Conservation (phyloP, 2,888 invertebrate species). For the Taenaris catops region DNA sequence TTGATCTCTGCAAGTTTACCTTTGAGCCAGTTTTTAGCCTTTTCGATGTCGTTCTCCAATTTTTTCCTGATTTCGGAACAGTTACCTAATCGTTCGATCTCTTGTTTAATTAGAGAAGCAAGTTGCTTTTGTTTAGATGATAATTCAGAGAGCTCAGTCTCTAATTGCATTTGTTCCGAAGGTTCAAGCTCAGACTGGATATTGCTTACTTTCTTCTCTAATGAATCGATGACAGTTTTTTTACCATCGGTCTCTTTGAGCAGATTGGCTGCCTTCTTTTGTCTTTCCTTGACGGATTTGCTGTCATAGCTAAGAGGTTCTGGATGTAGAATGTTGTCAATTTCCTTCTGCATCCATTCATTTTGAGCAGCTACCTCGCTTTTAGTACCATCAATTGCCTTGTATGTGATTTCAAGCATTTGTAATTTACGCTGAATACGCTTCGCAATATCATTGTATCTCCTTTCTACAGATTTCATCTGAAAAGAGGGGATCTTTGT, state of each 20-base stretch:
- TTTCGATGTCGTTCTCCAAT: slow-evolving; percentile 88
- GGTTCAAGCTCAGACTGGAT: slow-evolving; percentile 93
- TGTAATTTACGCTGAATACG: slow-evolving; percentile 91
- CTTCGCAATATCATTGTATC: slow-evolving; percentile 91
- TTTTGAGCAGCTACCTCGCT: slow-evolving; percentile 89
- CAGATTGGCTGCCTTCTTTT: slow-evolving; percentile 85
- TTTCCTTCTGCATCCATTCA: slow-evolving; percentile 89
- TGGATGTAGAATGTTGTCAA: slow-evolving; percentile 82
- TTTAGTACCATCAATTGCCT: slow-evolving; percentile 89
- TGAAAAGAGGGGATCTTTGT: slow-evolving; percentile 49
- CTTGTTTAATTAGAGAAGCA: slow-evolving; percentile 84
- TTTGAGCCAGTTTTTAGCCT: slow-evolving; percentile 90
- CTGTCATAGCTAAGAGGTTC: slow-evolving; percentile 88
- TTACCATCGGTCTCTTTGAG: slow-evolving; percentile 93
- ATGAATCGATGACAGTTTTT: slow-evolving; percentile 88
- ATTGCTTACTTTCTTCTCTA: slow-evolving; percentile 90
- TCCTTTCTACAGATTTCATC: slow-evolving; percentile 90
- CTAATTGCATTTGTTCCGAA: slow-evolving; percentile 89
- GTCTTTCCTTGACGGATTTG: slow-evolving; percentile 86
- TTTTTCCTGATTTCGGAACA: slow-evolving; percentile 87
- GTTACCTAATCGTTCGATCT: slow-evolving; percentile 85
- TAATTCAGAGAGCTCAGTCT: slow-evolving; percentile 85
- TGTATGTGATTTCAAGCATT: slow-evolving; percentile 90
- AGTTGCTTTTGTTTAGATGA: slow-evolving; percentile 88
- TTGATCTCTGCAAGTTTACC: slow-evolving; percentile 87